Evolutionary conservation across 2,113 vertebrate genomes (phyloP), one percentile per base, ranked within the genome.

Genomic region (Pterocles orientalis): DNA sequence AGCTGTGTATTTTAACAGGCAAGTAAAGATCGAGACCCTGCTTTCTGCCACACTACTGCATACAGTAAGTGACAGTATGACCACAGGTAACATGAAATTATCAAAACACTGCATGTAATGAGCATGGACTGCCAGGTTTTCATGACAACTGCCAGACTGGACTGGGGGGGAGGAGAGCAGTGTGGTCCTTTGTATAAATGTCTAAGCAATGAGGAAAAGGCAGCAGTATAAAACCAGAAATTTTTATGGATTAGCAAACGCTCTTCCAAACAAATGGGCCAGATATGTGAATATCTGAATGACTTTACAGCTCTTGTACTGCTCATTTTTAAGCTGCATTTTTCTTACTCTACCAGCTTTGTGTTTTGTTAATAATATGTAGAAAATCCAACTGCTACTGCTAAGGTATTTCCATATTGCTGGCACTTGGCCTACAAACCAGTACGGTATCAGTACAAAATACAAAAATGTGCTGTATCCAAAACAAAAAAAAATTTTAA

Each of bases 371-470:
- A 60, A 36, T 58, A 56, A 50, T 12, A 84, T 2, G 43, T 88
- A 94, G 84, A 95, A 98, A 92, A 94, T 34, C 41, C 91, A 83
- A 92, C 69, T 29, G 29, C 84, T 94, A 94, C 94, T 41, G 34
- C 96, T 97, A 96, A 96, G 50, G 79, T 92, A 85, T 78, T 94
- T 94, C 94, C 39, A 16, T 58, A 83, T 78, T 45, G 73, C 96
- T 97, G 96, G 96, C 94, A 96, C 95, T 96, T 64, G 51, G 91
- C 96, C 96, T 76, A 88, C 96, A 97, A 95, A 96, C 94, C 95
- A 96, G 94, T 91, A 94, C n/a, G 95, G 94, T 94, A 97, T 98
- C 95, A 96, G 88, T 97, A 97, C 84, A 97, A 97, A 98, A 97
- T 97, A 97, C 47, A 97, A 95, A 98, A 96, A 80, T 34, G 82